phyloP scores from a whole-genome alignment of 2,888 invertebrate species.

The Coleophora flavipennella region DNA sequence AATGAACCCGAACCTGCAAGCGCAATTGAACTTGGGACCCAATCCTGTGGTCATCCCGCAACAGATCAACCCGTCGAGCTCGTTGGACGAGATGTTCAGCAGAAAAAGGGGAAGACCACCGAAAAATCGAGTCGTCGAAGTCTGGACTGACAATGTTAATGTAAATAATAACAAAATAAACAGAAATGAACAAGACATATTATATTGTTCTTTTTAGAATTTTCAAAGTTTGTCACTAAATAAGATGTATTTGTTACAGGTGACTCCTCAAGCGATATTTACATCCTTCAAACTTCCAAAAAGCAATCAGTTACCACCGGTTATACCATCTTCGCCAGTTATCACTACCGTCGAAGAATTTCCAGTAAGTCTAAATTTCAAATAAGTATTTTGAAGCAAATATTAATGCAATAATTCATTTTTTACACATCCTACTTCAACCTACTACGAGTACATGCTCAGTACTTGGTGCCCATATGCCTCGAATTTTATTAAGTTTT shows the following conservation, averaged over 20 bases:
- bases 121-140: constrained; percentile 94
- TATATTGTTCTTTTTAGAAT: neutral
- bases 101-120: constrained; percentile 96
- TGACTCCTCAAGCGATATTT: constrained; percentile 91
- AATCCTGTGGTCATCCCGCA: constrained; percentile 49
- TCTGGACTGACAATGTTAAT: constrained; percentile 86
- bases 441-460: no score
- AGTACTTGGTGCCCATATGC: no score
- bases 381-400: no score
- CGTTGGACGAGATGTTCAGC: constrained; percentile 92
- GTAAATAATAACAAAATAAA: constrained; percentile 15
- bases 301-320: constrained; percentile 59
- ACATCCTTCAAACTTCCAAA: constrained; percentile 94
- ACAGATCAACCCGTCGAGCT: constrained; percentile 73
- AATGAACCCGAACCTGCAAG: constrained; percentile 57
- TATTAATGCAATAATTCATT: no score
- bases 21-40: constrained; percentile 53
- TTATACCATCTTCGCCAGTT: constrained; percentile 46
- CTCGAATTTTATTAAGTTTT: neutral
- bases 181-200: neutral
- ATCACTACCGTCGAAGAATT: constrained; percentile 61
- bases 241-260: constrained; percentile 31
- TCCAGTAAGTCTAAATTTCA: constrained; percentile 44
- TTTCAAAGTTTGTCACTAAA: neutral
- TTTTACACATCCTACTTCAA: no score